phyloP scores from a whole-genome alignment of 2,113 vertebrate species.

The Tinamus guttatus region DNA sequence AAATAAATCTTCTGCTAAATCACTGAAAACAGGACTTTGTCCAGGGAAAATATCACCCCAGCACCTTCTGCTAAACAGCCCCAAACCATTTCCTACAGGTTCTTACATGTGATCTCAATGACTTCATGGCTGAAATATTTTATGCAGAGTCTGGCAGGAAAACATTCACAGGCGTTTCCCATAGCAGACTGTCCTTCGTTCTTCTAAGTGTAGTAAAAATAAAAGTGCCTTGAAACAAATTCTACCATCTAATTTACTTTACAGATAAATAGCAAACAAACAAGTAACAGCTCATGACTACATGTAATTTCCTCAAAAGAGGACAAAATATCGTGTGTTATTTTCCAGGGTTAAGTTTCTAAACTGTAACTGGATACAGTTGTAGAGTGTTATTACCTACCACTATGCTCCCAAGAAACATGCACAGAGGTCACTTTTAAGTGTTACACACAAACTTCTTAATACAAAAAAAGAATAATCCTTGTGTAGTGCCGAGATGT shows the following conservation, averaged over 20 bases:
- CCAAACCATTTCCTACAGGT: not conserved
- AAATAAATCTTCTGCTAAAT: not conserved
- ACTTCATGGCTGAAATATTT: not conserved
- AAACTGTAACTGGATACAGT: not conserved
- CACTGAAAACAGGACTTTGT: not conserved
- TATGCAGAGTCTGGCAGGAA: not conserved
- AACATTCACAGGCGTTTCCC: not conserved
- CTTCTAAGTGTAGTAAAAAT: not conserved
- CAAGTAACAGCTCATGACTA: not conserved
- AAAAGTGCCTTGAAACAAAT: not conserved
- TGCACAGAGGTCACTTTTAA: not conserved
- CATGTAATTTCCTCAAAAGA: not conserved
- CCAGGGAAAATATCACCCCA: not conserved
- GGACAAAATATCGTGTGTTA: not conserved
- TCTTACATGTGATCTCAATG: not conserved
- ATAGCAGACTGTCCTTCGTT: not conserved
- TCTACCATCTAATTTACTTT: not conserved
- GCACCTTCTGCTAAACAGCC: not conserved
- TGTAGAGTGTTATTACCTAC: not conserved
- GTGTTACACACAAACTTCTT: not conserved
- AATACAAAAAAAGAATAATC: not conserved
- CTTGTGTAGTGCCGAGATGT: not conserved
- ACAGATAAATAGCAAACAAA: constrained; percentile 51
- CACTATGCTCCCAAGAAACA: not conserved
- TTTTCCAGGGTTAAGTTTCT: not conserved